Conservation (phyloP, 2,797 vertebrate genomes). For the Gymnothorax reevesii region DNA sequence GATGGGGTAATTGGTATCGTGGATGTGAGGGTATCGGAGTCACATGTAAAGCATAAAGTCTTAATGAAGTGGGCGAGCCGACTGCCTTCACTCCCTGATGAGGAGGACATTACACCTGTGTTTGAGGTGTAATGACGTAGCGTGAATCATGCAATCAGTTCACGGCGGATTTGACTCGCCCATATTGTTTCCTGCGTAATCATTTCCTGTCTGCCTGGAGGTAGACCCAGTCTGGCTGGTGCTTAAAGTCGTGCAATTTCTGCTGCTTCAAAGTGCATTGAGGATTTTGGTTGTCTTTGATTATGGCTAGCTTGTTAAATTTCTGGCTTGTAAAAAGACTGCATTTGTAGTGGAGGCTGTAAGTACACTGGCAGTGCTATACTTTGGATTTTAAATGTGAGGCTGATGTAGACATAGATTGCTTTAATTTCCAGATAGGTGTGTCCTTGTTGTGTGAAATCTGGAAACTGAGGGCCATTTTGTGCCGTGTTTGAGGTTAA, state of each 20-base stretch:
- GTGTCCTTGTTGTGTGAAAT: no score
- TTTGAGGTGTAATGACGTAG: background rate
- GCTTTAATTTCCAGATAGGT: no score
- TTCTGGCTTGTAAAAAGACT: background rate
- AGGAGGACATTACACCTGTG: background rate
- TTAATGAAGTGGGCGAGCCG: no score
- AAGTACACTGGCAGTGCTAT: no score
- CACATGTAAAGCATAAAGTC: constrained; percentile 26
- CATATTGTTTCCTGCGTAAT: background rate
- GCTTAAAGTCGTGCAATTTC: background rate
- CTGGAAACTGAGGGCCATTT: no score
- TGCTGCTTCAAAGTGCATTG: background rate
- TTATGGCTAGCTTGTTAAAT: background rate
- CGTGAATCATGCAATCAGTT: background rate
- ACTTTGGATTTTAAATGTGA: no score
- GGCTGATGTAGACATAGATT: no score
- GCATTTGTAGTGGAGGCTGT: background rate
- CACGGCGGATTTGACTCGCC: background rate
- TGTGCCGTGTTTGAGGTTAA: no score
- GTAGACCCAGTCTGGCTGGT: background rate
- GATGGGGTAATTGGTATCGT: no score
- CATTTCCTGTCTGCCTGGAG: background rate
- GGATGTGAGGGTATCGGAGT: background rate
- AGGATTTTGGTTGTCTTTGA: background rate
- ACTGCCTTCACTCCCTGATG: no score